These are phyloP conservation scores for Drosophila affinis DNA, from an alignment of 2,888 invertebrate genomes.

Conservation along the genomic window DNA sequence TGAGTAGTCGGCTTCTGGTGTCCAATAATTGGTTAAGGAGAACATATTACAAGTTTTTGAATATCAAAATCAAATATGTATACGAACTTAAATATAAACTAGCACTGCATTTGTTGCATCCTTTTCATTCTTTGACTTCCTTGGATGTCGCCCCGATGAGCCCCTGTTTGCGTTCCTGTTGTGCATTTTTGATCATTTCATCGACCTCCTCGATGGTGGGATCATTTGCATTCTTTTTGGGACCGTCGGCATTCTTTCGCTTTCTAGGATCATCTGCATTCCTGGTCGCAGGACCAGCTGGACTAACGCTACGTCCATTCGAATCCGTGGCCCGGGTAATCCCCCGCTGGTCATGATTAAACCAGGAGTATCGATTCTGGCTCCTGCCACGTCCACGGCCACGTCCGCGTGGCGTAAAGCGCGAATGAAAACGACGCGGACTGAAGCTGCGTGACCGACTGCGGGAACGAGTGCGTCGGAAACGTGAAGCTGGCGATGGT, in stretches of 20 bases:
- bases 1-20: conserved; percentile 15
- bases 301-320: conserved; percentile 5
- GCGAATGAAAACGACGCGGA: conserved; percentile 77
- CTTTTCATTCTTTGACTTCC: conserved; percentile 83
- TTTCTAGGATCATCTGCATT: not conserved
- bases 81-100: conserved; percentile 50
- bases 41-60: conserved; percentile 21
- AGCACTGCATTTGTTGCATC: conserved; percentile 74
- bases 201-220: conserved; percentile 85
- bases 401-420: conserved; percentile 79
- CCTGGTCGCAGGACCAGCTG: not conserved
- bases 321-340: not conserved
- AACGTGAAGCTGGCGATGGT: conserved; percentile 66
- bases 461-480: conserved; percentile 67
- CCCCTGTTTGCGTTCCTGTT: conserved; percentile 86
- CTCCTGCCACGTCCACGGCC: conserved; percentile 73
- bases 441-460: conserved; percentile 74
- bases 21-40: not conserved
- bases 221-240: conserved; percentile 84
- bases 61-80: conserved; percentile 24
- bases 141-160: conserved; percentile 85
- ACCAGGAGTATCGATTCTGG: conserved; percentile 51
- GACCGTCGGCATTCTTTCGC: conserved; percentile 54
- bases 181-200: conserved; percentile 85
- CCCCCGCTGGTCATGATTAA: conserved; percentile 23